These are phyloP conservation scores for Anarhynchus alexandrinus DNA, from an alignment of 2,113 vertebrate species.

Conservation along the genomic window DNA sequence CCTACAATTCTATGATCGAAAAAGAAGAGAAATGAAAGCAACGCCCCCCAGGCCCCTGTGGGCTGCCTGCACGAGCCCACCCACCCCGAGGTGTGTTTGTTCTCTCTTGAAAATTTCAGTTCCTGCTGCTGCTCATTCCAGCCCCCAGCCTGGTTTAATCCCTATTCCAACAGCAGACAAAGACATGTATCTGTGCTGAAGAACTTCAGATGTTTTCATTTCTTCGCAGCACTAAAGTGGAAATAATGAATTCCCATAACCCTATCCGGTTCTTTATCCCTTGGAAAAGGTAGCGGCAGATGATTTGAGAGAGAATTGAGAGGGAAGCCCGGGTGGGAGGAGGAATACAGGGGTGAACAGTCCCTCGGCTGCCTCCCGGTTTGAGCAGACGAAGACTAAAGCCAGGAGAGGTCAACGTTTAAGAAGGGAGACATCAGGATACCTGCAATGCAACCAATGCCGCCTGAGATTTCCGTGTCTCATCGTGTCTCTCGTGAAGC, in stretches of 20 bases:
- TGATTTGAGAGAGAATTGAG: fast-evolving
- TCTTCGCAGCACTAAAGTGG: not conserved
- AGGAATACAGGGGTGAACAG: not conserved
- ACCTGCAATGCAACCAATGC: fast-evolving
- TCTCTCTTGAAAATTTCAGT: not conserved
- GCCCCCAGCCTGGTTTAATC: not conserved
- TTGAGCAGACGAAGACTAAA: fast-evolving
- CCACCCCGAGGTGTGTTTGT: fast-evolving
- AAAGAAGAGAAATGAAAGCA: not conserved
- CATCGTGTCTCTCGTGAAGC: fast-evolving
- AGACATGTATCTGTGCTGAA: not conserved
- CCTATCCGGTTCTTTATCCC: not conserved
- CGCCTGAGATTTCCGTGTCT: fast-evolving
- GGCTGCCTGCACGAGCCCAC: not conserved
- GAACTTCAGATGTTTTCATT: not conserved
- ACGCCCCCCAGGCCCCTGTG: too few relatives aligned
- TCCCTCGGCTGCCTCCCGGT: fast-evolving
- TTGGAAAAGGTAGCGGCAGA: not conserved
- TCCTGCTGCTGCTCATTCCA: not conserved
- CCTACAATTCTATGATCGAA: not conserved
- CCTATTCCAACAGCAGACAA: not conserved
- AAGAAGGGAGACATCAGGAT: not conserved
- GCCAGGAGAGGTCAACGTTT: not conserved
- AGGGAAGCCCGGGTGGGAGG: not conserved
- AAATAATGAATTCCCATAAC: not conserved